Base-by-base conservation (phyloP, 2,888 invertebrate species). In the Scelioninae gen. 1 region DNA sequence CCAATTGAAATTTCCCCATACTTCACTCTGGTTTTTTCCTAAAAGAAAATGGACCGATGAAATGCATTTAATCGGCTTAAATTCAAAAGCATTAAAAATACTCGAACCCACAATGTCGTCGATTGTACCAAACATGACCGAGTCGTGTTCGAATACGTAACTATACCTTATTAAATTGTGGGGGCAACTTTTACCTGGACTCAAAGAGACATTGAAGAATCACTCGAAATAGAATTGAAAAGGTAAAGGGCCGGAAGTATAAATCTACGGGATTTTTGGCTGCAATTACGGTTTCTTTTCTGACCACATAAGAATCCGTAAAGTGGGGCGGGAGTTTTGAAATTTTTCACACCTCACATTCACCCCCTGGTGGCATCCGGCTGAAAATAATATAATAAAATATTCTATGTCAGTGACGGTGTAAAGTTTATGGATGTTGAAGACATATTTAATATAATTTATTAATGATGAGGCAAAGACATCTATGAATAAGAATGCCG, bases 201-300 rank as follows among this genome's bases (percentile, higher is more conserved):
- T 71, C 58, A 60, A 13, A 38, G 13, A 75, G 76, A 66, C 79
- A 15, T 63, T 75, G 60, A 72, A 76, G 68, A 76, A 74, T 79
- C 83, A 71, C 79, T 79, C 43, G 71, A 83, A 55, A 40, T 10
- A 43, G 58, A 68, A 49, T n/a, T n/a, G 49, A 43, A 51, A 81
- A 68, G 31, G 34, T 15, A 68, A 65, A 79, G 60, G 82, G 66
- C 81, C 88, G 88, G 89, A 89, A 88, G 87, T 89, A 88, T 87
- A 90, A 89, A 89, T 89, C 86, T 85, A 84, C 84, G 78, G 72
- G 79, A 80, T 72, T 85, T 75, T n/a, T n/a, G 85, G 84, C 85
- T 86, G 88, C 87, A 89, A 89, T 88, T 88, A 89, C 83, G 79
- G 82, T 34, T 65, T 79, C 80, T 84, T 85, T 88, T 88, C 86